phyloP scores from a whole-genome alignment of 2,113 vertebrate species.

The Tragelaphus strepsiceros region DNA sequence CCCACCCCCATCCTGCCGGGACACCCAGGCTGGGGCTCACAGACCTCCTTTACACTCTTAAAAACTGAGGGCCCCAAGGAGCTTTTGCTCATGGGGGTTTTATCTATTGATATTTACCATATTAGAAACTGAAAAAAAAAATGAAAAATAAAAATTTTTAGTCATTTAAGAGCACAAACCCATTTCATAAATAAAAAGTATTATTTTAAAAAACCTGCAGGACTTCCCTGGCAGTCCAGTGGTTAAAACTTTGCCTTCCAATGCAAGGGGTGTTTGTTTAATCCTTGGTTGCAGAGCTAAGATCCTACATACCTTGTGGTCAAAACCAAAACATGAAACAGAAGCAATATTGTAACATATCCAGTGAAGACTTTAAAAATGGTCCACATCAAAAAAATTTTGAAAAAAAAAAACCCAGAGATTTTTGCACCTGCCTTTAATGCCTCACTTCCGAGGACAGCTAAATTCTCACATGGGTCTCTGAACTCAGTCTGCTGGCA shows the following conservation, averaged over 20 bases:
- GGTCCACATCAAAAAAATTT: not conserved
- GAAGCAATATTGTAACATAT: not conserved
- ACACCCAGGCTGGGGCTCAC: not conserved
- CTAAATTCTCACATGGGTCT: not conserved
- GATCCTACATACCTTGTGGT: not conserved
- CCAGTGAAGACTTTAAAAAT: not conserved
- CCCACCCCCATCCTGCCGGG: not conserved
- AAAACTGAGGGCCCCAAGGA: not conserved
- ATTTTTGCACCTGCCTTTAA: not conserved
- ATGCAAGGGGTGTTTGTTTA: not conserved
- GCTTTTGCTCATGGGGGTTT: not conserved
- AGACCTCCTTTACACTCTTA: not conserved
- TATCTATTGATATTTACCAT: not conserved
- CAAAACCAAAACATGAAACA: not conserved
- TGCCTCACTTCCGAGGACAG: not conserved
- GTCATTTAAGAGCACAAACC: not conserved
- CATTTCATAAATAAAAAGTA: conserved; percentile 2
- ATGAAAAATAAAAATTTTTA: not conserved
- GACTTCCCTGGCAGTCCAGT: not conserved
- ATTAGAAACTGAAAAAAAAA: not conserved
- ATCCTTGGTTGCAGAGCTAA: not conserved
- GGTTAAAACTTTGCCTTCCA: not conserved
- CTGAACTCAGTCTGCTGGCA: not conserved
- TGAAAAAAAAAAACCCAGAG: not conserved
- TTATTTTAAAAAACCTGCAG: not conserved